Base-by-base conservation (phyloP, 2,113 vertebrate species). In the Enhydra lutris region DNA sequence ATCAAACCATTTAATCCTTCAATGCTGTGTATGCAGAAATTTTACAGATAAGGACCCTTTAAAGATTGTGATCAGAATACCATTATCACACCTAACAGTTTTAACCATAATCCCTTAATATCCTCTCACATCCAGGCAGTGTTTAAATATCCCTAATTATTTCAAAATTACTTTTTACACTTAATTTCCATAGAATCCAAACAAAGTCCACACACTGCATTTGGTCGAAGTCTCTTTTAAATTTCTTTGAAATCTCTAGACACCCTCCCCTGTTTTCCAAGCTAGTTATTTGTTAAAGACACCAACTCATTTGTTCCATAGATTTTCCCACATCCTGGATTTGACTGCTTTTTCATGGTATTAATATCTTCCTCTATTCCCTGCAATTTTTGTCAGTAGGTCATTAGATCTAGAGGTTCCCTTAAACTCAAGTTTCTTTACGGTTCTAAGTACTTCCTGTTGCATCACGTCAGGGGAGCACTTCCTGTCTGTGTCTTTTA, bases 31-130 rank as follows among this genome's bases (percentile, higher is more conserved):
- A 26, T 71, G 21, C 31, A 59, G 36, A 47, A 85, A 47, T 81
- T 55, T 92, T 86, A 61, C 26, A 86, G 21, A 59, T 86, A 90
- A 79, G 6, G 34, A 76, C 26, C 82, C 34, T 45, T 82, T 45
- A 84, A 85, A 87, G 67, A 88, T 47, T 36, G 67, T 84, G 34
- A 95, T 21, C 24, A 36, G 34, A 67, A 7, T 52, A n/a, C 42
- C 29, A 69, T 92, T 69, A 76, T 81, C 36, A 78, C 36, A 69
- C 26, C 31, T 88, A 67, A 91, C 3, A 79, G 67, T 69, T 92
- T 81, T 85, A 76, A 87, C 29, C 73, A 50, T 67, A 93, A 93
- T 93, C 55, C 89, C 69, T 67, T 81, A 90, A n/a, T 79, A 76
- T 69, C 42, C 55, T 69, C 24, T 52, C 69, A 76, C 45, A 88